Evolutionary conservation across 2,888 invertebrate genomes (phyloP), one percentile per base, ranked within the genome.

Genomic region (Dicycla oo): DNA sequence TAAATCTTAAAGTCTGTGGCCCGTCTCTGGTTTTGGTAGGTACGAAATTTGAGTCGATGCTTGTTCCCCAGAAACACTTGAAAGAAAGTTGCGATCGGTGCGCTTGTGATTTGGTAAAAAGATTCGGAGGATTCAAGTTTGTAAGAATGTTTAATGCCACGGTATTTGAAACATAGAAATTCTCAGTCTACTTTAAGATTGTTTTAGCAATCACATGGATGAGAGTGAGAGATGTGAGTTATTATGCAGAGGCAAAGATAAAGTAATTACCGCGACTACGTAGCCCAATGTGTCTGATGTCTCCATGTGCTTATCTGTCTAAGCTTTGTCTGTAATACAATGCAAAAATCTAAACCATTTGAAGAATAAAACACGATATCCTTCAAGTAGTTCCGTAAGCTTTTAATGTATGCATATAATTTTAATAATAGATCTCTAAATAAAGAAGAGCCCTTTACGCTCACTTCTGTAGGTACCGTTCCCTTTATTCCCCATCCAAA

Each of bases 61-160:
- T 70, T 80, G 58, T 80, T 71, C 70, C 67, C 56, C 62, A 72
- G 82, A 65, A 71, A 85, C 75, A 86, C 77, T 81, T 82, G 81
- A 85, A 76, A 80, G 76, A 81, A 80, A 73, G 81, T 81, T 83
- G 69, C 70, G 56, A 69, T 65, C 57, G 38, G 38, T 54, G 64
- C 40, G 60, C 56, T 56, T 57, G 57, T 74, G 43, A 74, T 80
- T 69, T 80, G 65, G 65, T 69, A 74, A 66, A 15, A 34, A 70
- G 56, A 64, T 62, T 40, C 11, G 3, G 20, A 38, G 43, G 43
- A 72, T 73, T 82, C 0, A 34, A 34, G 34, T 4, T 34, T 34
- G 34, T 5, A 34, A 34, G 2, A 34, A 34, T 4, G 4, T 34
- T 34, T 34, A 34, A 34, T 34, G 34, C 34, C 34, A 34, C 34